These are phyloP conservation scores for Graptemys geographica DNA, from an alignment of 2,797 vertebrate species.

Conservation along the genomic window DNA sequence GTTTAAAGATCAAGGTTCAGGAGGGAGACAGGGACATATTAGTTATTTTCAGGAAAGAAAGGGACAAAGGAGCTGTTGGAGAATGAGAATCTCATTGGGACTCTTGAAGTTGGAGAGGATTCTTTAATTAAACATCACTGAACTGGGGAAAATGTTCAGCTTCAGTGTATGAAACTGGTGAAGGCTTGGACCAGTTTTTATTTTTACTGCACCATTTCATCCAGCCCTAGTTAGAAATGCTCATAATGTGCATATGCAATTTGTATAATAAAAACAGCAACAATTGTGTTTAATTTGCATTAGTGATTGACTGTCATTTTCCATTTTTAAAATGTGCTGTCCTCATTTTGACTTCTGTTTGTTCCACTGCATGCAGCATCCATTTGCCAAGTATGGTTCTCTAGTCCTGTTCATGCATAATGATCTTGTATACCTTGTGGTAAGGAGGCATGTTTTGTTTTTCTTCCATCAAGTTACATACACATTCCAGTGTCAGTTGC, in stretches of 20 bases:
- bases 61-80: neutral
- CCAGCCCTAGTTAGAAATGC: neutral
- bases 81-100: neutral
- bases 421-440: neutral
- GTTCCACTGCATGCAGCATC: neutral
- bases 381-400: neutral
- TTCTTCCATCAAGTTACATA: neutral
- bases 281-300: slow-evolving; percentile 5
- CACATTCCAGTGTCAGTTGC: neutral
- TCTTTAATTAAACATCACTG: neutral
- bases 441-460: neutral
- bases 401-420: neutral
- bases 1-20: neutral
- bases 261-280: slow-evolving; percentile 18
- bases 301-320: slow-evolving; percentile 7
- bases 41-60: neutral
- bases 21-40: neutral
- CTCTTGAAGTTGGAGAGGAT: neutral
- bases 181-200: neutral
- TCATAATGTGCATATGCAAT: neutral
- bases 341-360: neutral
- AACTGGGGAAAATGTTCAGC: neutral
- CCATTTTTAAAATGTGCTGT: slow-evolving; percentile 16
- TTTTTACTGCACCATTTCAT: neutral
- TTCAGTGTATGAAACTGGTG: neutral